Evolutionary conservation across 2,888 invertebrate species (phyloP), one percentile per base, ranked within the genome.

Genomic region (Rugalucina vietnamica): DNA sequence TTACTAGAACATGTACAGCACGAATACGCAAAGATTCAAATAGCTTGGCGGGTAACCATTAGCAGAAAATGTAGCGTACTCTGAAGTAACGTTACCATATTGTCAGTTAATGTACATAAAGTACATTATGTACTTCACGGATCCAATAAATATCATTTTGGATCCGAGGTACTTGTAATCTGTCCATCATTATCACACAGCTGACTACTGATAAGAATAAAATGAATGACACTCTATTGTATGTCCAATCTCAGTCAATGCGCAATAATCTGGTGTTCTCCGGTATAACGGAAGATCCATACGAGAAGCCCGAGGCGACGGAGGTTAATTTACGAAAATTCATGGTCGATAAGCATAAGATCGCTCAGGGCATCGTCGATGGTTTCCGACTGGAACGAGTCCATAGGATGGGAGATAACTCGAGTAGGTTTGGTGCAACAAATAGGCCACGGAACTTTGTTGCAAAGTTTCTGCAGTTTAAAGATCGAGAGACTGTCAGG

Each of bases 331-430:
- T 70, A 8, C n/a, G 70, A 10, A 34, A 36, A 37, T 70, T 70
- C 24, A 37, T 70, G 70, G 39, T 70, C 29, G 70, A 70, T n/a
- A 70, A 70, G 36, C 36, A 36, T 36, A 70, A 70, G 8, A 4
- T 70, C 4, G 39, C 39, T 24, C 37, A 70, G 70, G 70, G 29
- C 4, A 5, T 70, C n/a, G 70, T 70, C 24, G 70, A 70, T 39
- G 37, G 39, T 14, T 37, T 70, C n/a, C 36, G 70, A 5, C 24
- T 70, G 2, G 70, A 70, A n/a, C 70, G 70, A 12, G 70, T 70
- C 10, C 70, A 70, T 24, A 70, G 70, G 21, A 70, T 70, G 70
- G 70, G 70, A n/a, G 37, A 70, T 21, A 36, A 70, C 36, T 60
- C 60, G 5, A 24, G 10, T 12, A 69, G 36, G 14, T 18, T 5